Percentiles rank a stretch among this genome's conserved stretches.
phyloP scores from a whole-genome alignment of 2,888 invertebrate genomes.

The Polylopha cassiicola region DNA sequence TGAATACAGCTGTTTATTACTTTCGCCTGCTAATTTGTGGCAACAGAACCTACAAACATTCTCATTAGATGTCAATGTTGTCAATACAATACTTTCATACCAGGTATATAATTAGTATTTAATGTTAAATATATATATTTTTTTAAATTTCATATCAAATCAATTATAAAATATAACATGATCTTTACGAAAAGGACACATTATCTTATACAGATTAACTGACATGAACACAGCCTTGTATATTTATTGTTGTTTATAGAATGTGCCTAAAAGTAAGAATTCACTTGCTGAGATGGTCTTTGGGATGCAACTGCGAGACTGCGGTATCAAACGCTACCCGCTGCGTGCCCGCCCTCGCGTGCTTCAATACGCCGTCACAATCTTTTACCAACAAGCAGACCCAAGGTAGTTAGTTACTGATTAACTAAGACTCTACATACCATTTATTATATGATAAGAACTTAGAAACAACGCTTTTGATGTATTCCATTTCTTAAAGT shows the following conservation, averaged over 20 bases:
- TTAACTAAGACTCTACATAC: not conserved
- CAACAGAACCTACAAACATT: conserved; percentile 88
- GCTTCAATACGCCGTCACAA: conserved; percentile 92
- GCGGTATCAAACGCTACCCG: conserved; percentile 93
- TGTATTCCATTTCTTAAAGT: not conserved
- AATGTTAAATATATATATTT: too few relatives aligned
- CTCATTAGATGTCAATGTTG: conserved; percentile 86
- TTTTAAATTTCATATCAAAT: too few relatives aligned
- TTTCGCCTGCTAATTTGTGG: conserved; percentile 97
- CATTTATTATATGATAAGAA: not conserved
- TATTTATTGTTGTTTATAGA: conserved; percentile 58
- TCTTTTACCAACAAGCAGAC: conserved; percentile 89
- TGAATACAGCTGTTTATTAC: conserved; percentile 92
- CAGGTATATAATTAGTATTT: conserved; percentile 83
- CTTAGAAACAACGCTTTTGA: too few relatives aligned
- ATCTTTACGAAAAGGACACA: too few relatives aligned
- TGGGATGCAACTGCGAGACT: conserved; percentile 93
- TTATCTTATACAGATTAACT: too few relatives aligned
- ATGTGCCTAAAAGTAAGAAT: conserved; percentile 88
- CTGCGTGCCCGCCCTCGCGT: conserved; percentile 89
- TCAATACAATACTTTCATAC: conserved; percentile 88
- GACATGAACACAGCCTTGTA: too few relatives aligned
- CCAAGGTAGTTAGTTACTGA: conserved; percentile 72
- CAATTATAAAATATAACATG: too few relatives aligned
- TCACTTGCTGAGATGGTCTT: conserved; percentile 93